Evolutionary conservation across 2,797 vertebrate genomes (phyloP).

Genomic region (Margarornis squamiger): DNA sequence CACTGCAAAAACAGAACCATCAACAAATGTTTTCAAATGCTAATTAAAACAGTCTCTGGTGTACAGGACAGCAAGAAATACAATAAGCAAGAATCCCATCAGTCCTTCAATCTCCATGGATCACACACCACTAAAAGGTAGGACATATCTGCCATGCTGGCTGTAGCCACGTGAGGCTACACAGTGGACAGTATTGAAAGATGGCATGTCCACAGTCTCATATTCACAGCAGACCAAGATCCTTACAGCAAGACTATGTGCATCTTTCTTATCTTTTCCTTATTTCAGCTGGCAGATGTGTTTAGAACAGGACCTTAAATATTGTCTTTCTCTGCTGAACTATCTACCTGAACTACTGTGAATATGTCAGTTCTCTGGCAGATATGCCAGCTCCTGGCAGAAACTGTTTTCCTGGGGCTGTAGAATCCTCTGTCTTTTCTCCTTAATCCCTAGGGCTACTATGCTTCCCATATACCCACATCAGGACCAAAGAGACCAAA

Average conservation of each 20-base stretch:
- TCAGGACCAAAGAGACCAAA: not conserved
- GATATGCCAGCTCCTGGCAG: not conserved
- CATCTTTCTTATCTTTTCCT: not conserved
- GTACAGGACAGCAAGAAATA: not conserved
- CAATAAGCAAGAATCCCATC: fast-evolving
- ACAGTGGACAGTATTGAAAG: not conserved
- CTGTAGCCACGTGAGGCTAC: not conserved
- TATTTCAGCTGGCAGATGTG: not conserved
- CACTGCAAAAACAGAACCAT: not conserved
- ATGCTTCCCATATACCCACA: not conserved
- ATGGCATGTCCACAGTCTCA: not conserved
- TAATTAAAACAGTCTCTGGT: not conserved
- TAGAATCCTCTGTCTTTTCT: not conserved
- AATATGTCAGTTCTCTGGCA: not conserved
- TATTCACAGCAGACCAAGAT: not conserved
- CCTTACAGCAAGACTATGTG: not conserved
- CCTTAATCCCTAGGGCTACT: not conserved
- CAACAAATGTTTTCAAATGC: not conserved
- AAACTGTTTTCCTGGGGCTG: not conserved
- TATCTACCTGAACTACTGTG: not conserved
- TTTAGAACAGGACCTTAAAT: not conserved
- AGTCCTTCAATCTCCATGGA: not conserved
- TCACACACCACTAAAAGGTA: not conserved
- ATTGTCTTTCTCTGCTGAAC: not conserved
- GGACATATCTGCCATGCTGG: not conserved